These are phyloP conservation scores for Rhegmatorhina hoffmannsi DNA, from an alignment of 2,113 vertebrate species.

Conservation along the genomic window DNA sequence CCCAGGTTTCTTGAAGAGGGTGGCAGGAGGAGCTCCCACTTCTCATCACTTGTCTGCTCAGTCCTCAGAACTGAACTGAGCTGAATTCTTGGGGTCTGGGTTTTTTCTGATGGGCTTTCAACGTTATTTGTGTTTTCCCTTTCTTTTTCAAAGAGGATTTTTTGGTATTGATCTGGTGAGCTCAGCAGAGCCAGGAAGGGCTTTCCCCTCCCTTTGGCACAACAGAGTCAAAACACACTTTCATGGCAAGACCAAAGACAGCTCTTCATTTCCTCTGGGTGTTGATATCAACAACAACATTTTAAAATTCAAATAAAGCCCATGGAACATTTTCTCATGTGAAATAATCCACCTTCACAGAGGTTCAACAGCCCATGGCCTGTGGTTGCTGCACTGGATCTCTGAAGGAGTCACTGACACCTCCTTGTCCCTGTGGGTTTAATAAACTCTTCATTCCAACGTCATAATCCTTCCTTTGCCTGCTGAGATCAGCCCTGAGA, in stretches of 20 bases:
- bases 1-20: background rate
- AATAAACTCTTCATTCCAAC: background rate
- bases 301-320: background rate
- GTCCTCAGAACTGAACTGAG: conserved; percentile 45
- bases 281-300: background rate
- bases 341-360: background rate
- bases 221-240: background rate
- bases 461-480: background rate
- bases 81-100: background rate
- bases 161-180: background rate
- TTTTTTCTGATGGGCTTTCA: background rate
- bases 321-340: background rate
- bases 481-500: background rate
- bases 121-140: background rate
- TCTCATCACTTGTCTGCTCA: background rate
- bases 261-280: background rate
- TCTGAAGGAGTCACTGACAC: background rate
- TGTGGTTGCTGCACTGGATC: background rate
- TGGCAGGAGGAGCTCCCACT: background rate
- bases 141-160: background rate
- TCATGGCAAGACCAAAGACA: accelerated
- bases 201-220: background rate
- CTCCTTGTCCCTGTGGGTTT: background rate
- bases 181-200: background rate
- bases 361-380: background rate